phyloP scores from a whole-genome alignment of 2,113 vertebrate genomes.

The Melanerpes formicivorus region DNA sequence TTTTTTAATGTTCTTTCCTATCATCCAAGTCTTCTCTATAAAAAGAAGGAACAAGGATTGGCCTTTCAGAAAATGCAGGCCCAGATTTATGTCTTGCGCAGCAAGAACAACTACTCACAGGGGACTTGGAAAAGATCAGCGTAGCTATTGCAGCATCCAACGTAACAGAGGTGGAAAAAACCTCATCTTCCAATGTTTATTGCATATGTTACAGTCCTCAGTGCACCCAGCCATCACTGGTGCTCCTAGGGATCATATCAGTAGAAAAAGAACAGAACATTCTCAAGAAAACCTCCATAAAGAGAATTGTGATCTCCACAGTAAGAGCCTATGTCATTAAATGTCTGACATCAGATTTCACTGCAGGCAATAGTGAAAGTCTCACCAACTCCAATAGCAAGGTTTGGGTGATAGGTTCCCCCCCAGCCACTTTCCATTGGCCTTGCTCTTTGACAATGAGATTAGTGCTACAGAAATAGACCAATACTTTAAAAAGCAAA shows the following conservation, averaged over 20 bases:
- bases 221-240: neutral
- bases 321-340: neutral
- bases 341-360: neutral
- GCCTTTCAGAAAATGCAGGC: constrained; percentile 12
- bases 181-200: constrained; percentile 7
- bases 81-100: neutral
- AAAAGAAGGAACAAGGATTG: neutral
- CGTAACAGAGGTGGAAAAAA: neutral
- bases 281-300: constrained; percentile 19
- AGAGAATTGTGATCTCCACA: neutral
- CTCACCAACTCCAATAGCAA: neutral
- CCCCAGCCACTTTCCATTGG: neutral
- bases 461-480: neutral
- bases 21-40: neutral
- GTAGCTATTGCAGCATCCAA: neutral
- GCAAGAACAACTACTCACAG: neutral
- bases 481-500: neutral
- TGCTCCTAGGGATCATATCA: neutral
- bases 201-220: neutral
- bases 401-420: neutral
- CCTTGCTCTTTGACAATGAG: neutral
- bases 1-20: neutral
- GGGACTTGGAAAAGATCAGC: constrained; percentile 1
- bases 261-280: constrained; percentile 37
- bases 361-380: neutral